phyloP scores from a whole-genome alignment of 2,888 invertebrate genomes.

The Adineta ricciae region DNA sequence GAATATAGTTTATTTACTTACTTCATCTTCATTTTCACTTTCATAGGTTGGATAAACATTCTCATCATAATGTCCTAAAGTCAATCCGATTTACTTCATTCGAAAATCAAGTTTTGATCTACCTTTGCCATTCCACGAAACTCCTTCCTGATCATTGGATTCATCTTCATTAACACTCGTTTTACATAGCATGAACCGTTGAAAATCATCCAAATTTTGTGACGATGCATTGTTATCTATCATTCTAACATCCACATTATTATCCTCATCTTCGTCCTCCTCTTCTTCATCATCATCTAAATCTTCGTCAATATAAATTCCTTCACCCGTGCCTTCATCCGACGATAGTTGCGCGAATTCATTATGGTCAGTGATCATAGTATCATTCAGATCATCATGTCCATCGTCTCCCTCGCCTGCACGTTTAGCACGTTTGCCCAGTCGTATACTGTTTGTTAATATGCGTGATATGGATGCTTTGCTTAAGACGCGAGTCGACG shows the following conservation, averaged over 20 bases:
- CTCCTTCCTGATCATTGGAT: background rate
- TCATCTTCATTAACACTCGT: background rate
- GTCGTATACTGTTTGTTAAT: constrained; percentile 14
- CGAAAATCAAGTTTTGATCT: too few species aligned
- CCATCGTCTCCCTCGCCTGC: background rate
- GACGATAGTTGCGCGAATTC: background rate
- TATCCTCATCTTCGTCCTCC: background rate
- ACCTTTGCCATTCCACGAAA: background rate
- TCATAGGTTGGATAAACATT: background rate
- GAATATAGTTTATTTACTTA: background rate
- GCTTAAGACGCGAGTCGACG: constrained; percentile 16
- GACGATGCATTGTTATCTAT: background rate
- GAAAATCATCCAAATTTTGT: constrained; percentile 18
- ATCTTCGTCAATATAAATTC: background rate
- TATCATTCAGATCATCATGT: background rate
- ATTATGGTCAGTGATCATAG: background rate
- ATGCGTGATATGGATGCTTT: constrained; percentile 21
- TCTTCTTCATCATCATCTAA: background rate
- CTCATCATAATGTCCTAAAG: background rate
- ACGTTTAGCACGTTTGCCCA: constrained; percentile 19
- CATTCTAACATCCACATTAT: background rate
- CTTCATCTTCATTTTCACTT: constrained; percentile 21
- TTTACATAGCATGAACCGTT: constrained; percentile 9
- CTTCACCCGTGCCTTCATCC: background rate
- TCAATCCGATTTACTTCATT: too few species aligned